These are phyloP conservation scores for Ips typographus DNA, from an alignment of 1,140 invertebrate species.

Conservation along the genomic window DNA sequence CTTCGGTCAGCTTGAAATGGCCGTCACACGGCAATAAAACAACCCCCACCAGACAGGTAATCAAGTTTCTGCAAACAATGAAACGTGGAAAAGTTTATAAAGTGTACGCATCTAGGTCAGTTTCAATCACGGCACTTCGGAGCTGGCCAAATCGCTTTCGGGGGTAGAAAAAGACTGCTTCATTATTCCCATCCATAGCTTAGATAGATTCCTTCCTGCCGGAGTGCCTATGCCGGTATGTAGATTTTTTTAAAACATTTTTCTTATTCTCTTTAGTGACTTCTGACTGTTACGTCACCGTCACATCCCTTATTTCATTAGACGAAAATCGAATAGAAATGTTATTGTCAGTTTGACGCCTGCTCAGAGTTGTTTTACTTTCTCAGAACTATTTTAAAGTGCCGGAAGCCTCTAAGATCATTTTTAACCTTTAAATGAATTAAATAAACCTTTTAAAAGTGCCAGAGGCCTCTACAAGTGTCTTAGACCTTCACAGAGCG, in stretches of 20 bases:
- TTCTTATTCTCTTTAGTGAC: neutral
- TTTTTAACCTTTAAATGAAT: no score
- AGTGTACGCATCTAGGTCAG: conserved; percentile 42
- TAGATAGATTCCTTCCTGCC: conserved; percentile 81
- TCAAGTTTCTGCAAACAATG: neutral
- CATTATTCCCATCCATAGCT: conserved; percentile 82
- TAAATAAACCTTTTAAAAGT: no score
- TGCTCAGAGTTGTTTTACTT: no score
- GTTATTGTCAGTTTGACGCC: no score
- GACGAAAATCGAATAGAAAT: no score
- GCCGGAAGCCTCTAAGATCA: no score
- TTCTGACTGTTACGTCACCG: no score
- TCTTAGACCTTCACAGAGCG: no score
- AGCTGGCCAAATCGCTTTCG: conserved; percentile 56
- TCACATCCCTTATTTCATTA: no score
- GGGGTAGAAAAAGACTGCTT: conserved; percentile 83
- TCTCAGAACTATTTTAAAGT: no score
- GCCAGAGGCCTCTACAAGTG: no score
- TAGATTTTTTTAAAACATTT: conserved; percentile 31
- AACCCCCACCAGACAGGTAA: conserved; percentile 48
- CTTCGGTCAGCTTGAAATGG: conserved; percentile 57
- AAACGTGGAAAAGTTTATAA: conserved; percentile 12
- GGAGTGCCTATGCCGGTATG: conserved; percentile 83
- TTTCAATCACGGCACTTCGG: conserved; percentile 44
- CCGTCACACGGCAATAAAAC: conserved; percentile 44